Base-by-base conservation (phyloP, 2,797 vertebrate genomes). In the Chromobotia macracanthus region DNA sequence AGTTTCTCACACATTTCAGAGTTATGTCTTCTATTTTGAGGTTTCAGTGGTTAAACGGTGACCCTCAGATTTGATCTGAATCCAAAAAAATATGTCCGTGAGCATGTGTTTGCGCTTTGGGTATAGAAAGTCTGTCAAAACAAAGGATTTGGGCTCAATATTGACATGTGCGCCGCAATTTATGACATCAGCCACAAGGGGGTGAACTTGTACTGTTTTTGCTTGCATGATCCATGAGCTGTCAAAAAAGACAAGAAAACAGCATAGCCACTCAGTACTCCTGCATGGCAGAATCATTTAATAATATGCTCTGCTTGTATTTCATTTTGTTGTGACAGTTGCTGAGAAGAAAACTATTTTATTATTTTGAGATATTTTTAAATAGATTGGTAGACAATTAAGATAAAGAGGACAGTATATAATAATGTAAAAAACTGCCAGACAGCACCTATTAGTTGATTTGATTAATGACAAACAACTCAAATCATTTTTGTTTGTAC, bases 31-130 rank as follows among this genome's bases (percentile, higher is more conserved):
- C 11, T 53, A 56, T 76, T 67, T 56, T 66, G 5, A 76, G 51
- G 10, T 10, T 16, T 55, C 3, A 9, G 16, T 25, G 35, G 74
- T 67, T 77, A 46, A 56, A 58, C 56, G 66, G 19, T 19, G 35
- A 66, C 31, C 35, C 19, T 44, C 11, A 31, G 19, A 46, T 56
- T 58, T 56, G 35, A 41, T 41, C 38, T 58, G 6, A 48, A 48
- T 38, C 46, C 16, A 41, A 64, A 23, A 2, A 64, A 25, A 64
- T 50, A 18, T 5, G 11, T 16, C n/a, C 21, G 50, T 28, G 50
- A 66, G 61, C 35, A 28, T 55, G 74, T 28, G 16, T 56, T 76
- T 76, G 63, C 21, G n/a, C 38, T 55, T 19, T 15, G 35, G 70
- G 16, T 1, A 58, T 15, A 44, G 50, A 56, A 55, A 71, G 44